Base-by-base conservation (phyloP, 2,888 invertebrate genomes). In the Latheticus oryzae region DNA sequence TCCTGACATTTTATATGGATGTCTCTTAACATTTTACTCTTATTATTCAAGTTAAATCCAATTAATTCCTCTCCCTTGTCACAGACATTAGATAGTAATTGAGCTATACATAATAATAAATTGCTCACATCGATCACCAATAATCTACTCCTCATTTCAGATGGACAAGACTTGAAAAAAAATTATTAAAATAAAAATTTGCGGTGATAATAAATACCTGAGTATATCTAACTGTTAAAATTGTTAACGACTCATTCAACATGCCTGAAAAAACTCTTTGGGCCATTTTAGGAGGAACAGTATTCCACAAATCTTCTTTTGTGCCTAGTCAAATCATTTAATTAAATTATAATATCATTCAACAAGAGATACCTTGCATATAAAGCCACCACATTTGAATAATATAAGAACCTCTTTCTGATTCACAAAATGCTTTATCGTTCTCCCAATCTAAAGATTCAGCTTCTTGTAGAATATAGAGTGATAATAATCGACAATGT, bases 351-450 rank as follows among this genome's bases (percentile, higher is more conserved):
- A n/a, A n/a, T 8, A 21, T 13, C 3, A 5, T 13, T 1, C 13
- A 1, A 43, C n/a, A 1, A 13, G 19, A 9, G 8, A 3, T 71
- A 87, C 90, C 89, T 79, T 89, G 87, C 87, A 93, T 89, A 71
- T 93, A 93, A 12, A 91, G 81, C 90, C 92, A 91, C 93, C 93
- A 93, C 84, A 92, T 93, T 72, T 92, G 92, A 60, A 92, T 85
- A 1, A 89, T 87, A 26, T 90, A 92, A 1, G 92, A 90, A 1
- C 91, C 91, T 7, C 90, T 80, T 72, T 90, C 90, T 0, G 85
- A 86, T 74, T 88, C 88, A 67, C 86, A 88, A 68, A 89, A 89
- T 0, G 85, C 80, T 28, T 83, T 82, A 5, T 76, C 68, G 55
- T 84, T 86, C 64, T 90, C 87, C 84, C 91, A 91, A 60, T 89